Evolutionary conservation across 2,888 invertebrate species (phyloP), one percentile per base, ranked within the genome.

Genomic region (Notodonta dromedarius): DNA sequence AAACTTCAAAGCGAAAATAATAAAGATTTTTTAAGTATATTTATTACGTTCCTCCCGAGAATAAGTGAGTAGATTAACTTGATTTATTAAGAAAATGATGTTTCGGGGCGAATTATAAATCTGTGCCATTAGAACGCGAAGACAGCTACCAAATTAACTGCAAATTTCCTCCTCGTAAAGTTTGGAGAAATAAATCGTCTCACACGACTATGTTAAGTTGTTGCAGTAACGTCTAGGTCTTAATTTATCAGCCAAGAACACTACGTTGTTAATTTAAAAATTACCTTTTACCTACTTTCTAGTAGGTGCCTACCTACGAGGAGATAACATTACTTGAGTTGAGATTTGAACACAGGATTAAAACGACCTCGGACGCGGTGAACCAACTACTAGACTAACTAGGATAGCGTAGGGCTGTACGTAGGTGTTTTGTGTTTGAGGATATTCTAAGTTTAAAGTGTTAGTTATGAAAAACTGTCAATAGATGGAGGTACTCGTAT

Each of bases 121-220:
- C 69, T 62, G 67, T 65, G 64, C 68, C 65, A 76, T 80, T 83
- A 80, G 78, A 78, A 74, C 69, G 74, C 70, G 77, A 73, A 73
- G 75, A 71, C 74, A 76, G 67, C 60, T 65, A 60, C 60, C 63
- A 75, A 77, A 80, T 80, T 80, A 79, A 78, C 74, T 69, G 66
- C 65, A 64, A 66, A 66, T 70, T 76, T 70, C 64, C 74, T 76
- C 64, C 76, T 77, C 67, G 71, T 74, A 78, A 80, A 80, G 65
- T 79, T 79, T 71, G 61, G 63, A 67, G 61, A 61, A 74, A 82
- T 83, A 84, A 84, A 83, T 85, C 78, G 73, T 68, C 64, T 63
- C 69, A 63, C 60, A 70, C 67, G 72, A 78, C 76, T 65, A 69
- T 73, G 76, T 78, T 79, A 78, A 76, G 74, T 77, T 16, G 73